Evolutionary conservation across 2,113 vertebrate species (phyloP).

Genomic region (Emydura subglobosa): DNA sequence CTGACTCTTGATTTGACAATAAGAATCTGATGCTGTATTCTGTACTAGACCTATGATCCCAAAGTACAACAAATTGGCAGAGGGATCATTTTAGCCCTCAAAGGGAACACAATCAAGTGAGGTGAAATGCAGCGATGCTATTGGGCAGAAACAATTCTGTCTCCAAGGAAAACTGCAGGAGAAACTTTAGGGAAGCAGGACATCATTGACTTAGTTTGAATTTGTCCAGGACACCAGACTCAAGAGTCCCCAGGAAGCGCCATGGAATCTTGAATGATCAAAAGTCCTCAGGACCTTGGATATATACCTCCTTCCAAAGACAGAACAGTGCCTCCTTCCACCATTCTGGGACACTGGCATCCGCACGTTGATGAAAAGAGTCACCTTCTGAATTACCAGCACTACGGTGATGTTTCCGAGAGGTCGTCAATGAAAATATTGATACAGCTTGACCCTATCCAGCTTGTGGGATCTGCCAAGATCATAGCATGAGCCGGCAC

Average conservation of each 20-base stretch:
- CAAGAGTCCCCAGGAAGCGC: fast-evolving
- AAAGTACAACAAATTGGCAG: background rate
- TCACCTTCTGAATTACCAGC: background rate
- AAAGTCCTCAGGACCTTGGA: fast-evolving
- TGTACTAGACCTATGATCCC: background rate
- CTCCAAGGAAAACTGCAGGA: background rate
- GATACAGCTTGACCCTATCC: background rate
- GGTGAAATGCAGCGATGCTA: background rate
- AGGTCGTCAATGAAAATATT: background rate
- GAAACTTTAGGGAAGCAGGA: background rate
- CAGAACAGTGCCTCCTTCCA: background rate
- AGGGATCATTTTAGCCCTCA: background rate
- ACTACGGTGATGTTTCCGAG: fast-evolving
- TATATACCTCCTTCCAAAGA: background rate
- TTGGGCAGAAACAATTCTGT: background rate
- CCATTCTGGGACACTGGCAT: background rate
- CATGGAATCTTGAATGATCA: background rate
- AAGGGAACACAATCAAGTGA: background rate
- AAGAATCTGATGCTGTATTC: background rate
- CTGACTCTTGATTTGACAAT: background rate
- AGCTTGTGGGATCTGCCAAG: background rate
- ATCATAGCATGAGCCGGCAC: background rate
- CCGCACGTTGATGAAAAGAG: background rate
- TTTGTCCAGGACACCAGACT: background rate
- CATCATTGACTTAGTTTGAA: background rate